Percentiles rank a stretch among this genome's conserved stretches.
Conservation (phyloP, 2,797 vertebrate genomes). For the Xyrichtys novacula region DNA sequence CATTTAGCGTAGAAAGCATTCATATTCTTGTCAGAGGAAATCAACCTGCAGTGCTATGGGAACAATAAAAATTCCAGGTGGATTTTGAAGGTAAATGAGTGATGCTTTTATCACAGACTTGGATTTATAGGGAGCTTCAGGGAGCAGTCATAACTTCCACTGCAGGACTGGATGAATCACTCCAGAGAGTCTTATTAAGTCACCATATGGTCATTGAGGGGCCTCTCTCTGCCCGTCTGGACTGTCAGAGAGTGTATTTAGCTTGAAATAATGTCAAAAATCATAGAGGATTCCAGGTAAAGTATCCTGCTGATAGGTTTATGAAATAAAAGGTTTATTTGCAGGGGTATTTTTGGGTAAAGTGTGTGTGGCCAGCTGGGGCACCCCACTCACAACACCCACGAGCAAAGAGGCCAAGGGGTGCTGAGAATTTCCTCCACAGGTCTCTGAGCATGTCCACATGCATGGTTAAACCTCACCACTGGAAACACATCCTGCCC, state of each 20-base stretch:
- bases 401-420: conserved; percentile 66
- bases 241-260: conserved; percentile 25
- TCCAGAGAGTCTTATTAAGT: conserved; percentile 44
- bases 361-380: conserved; percentile 51
- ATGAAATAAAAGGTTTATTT: conserved; percentile 17
- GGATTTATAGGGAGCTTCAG: conserved; percentile 66
- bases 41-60: conserved; percentile 51
- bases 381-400: conserved; percentile 57
- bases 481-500: conserved; percentile 83
- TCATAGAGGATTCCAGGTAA: neutral
- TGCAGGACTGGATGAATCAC: conserved; percentile 44
- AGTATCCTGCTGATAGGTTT: conserved; percentile 10
- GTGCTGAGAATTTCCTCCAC: conserved; percentile 78
- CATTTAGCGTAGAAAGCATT: conserved; percentile 75
- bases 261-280: conserved; percentile 23
- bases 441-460: conserved; percentile 77
- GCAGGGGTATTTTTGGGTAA: neutral
- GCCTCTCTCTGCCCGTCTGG: conserved; percentile 25
- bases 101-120: conserved; percentile 74
- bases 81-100: conserved; percentile 70
- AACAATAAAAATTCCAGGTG: conserved; percentile 64
- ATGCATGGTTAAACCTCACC: conserved; percentile 74
- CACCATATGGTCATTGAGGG: conserved; percentile 33
- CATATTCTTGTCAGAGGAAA: conserved; percentile 74
- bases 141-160: conserved; percentile 58